phyloP scores from a whole-genome alignment of 2,113 vertebrate species.

The Zingel zingel region DNA sequence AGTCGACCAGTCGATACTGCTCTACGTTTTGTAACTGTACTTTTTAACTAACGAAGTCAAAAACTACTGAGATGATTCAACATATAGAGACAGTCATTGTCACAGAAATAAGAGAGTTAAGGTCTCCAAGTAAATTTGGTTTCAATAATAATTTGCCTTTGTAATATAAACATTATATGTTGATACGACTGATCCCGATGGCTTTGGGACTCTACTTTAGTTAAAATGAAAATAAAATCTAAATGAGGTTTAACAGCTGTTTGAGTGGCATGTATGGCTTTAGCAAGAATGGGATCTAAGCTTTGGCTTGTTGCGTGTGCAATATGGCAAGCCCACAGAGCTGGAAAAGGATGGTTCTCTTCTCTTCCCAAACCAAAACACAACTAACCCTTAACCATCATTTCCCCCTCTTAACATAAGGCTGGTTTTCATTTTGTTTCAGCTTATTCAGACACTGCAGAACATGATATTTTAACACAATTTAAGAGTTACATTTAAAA shows the following conservation, averaged over 20 bases:
- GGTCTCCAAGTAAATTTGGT: constrained; percentile 10
- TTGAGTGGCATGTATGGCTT: constrained; percentile 59
- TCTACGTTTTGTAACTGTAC: neutral
- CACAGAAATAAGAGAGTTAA: neutral
- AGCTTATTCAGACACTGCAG: neutral
- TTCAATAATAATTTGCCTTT: neutral
- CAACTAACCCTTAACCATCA: neutral
- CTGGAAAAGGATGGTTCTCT: neutral
- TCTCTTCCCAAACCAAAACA: neutral
- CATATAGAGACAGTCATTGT: neutral
- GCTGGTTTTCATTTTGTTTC: neutral
- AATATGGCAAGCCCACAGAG: constrained; percentile 23
- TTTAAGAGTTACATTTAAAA: neutral
- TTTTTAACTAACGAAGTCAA: neutral
- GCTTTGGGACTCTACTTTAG: constrained; percentile 4
- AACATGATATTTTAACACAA: neutral
- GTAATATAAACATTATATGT: neutral
- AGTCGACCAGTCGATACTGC: neutral
- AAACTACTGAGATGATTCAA: neutral
- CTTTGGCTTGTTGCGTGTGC: constrained; percentile 64
- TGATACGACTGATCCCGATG: neutral
- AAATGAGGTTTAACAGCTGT: constrained; percentile 21
- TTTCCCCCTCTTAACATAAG: neutral
- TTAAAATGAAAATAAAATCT: constrained; percentile 16
- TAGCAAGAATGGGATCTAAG: constrained; percentile 39